phyloP scores from a whole-genome alignment of 2,888 invertebrate genomes.

The Dioctria linearis region DNA sequence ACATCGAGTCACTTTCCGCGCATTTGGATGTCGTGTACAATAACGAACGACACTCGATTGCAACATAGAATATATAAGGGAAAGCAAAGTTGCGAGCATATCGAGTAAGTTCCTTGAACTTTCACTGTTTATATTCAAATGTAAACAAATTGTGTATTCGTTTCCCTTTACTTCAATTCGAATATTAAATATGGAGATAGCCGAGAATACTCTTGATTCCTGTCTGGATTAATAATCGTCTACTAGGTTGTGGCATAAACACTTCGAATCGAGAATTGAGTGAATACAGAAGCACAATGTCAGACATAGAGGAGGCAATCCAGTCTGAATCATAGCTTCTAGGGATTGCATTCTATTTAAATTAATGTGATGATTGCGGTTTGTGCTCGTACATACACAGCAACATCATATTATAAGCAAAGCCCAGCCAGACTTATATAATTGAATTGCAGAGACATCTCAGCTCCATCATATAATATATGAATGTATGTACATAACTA shows the following conservation, averaged over 20 bases:
- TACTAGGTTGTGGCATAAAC: not conserved
- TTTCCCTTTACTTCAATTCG: constrained; percentile 9
- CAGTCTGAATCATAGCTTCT: constrained; percentile 14
- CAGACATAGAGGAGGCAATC: constrained; percentile 10
- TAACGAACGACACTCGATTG: not conserved
- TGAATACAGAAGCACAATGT: not conserved
- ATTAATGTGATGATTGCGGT: constrained; percentile 6
- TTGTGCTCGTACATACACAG: not conserved
- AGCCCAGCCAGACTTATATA: not conserved
- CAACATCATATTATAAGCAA: no score
- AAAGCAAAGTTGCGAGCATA: not conserved
- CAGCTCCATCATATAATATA: not conserved
- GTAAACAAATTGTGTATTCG: constrained; percentile 25
- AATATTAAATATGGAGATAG: constrained; percentile 21
- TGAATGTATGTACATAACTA: no score
- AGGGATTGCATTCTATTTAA: constrained; percentile 20
- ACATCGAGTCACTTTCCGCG: not conserved
- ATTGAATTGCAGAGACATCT: constrained; percentile 28
- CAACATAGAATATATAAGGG: not conserved
- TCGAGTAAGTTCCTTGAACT: constrained; percentile 26
- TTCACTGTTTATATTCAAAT: constrained; percentile 17
- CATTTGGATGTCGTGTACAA: not conserved
- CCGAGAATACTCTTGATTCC: constrained; percentile 11
- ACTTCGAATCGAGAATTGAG: not conserved
- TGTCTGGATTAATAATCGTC: not conserved